phyloP scores from a whole-genome alignment of 2,888 invertebrate genomes.

The Ypsolopha scabrella region DNA sequence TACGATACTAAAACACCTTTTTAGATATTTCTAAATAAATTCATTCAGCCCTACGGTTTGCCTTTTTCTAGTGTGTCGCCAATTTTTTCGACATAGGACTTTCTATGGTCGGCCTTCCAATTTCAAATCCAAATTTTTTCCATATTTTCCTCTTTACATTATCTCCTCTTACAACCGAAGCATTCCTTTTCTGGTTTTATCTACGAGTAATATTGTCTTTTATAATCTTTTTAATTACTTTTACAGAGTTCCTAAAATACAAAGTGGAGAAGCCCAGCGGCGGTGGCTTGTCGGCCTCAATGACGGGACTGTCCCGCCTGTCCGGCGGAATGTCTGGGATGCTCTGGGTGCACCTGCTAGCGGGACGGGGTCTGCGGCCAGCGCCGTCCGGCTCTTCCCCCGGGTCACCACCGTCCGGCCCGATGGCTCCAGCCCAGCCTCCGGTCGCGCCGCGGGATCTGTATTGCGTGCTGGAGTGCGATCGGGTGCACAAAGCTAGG shows the following conservation, averaged over 20 bases:
- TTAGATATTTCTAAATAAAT: no score
- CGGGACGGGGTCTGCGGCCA: slow-evolving; percentile 87
- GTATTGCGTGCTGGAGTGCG: slow-evolving; percentile 98
- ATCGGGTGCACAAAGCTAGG: slow-evolving; percentile 94
- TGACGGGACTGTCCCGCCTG: slow-evolving; percentile 62
- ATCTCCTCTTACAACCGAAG: no score
- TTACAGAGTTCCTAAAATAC: slow-evolving; percentile 87
- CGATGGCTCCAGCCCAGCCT: slow-evolving; percentile 58
- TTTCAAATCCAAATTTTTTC: no score
- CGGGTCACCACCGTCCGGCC: slow-evolving; percentile 77
- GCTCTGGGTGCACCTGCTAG: slow-evolving; percentile 90
- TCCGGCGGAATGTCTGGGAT: slow-evolving; percentile 81
- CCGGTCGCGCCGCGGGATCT: slow-evolving; percentile 79
- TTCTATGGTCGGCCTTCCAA: no score
- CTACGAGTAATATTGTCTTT: no score
- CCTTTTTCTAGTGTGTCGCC: no score
- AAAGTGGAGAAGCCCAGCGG: slow-evolving; percentile 83
- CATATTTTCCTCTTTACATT: no score
- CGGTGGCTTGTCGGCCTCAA: slow-evolving; percentile 68
- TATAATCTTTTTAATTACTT: no score
- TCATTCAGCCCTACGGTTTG: no score
- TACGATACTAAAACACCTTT: no score
- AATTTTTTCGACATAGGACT: no score
- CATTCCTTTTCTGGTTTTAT: no score
- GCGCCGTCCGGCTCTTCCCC: slow-evolving; percentile 77